Percentiles rank a stretch among this genome's conserved stretches.
These are phyloP conservation scores for Archaeoteleia sp. DNA, from an alignment of 2,888 invertebrate genomes.

Conservation along the genomic window DNA sequence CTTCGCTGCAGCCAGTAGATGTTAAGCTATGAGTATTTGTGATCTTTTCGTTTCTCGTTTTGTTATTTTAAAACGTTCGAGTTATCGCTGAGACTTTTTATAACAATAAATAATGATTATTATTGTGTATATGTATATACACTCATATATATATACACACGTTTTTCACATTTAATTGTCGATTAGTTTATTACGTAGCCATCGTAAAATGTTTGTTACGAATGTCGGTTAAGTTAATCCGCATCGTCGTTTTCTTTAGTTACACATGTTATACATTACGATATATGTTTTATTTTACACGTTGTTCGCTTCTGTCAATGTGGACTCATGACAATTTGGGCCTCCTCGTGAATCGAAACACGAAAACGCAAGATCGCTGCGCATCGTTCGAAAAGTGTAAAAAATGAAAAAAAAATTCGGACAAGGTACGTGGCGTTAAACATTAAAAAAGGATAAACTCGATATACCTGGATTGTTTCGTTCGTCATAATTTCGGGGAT, in stretches of 20 bases:
- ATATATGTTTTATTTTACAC: slow-evolving; percentile 38
- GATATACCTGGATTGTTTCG: slow-evolving; percentile 24
- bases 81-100: slow-evolving; percentile 41
- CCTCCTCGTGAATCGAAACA: slow-evolving; percentile 19
- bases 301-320: slow-evolving; percentile 31
- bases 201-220: slow-evolving; percentile 27
- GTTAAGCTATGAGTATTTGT: slow-evolving; percentile 47
- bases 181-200: slow-evolving; percentile 26
- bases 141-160: slow-evolving; percentile 11
- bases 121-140: slow-evolving; percentile 30
- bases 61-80: slow-evolving; percentile 26
- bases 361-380: slow-evolving; percentile 20
- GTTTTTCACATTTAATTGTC: slow-evolving; percentile 27
- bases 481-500: slow-evolving; percentile 49
- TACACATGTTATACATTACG: slow-evolving; percentile 7
- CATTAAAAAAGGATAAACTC: slow-evolving; percentile 2
- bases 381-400: slow-evolving; percentile 31
- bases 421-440: slow-evolving; percentile 24
- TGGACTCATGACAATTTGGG: slow-evolving; percentile 16
- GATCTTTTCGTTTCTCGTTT: slow-evolving; percentile 51
- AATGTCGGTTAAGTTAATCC: slow-evolving; percentile 23
- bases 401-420: slow-evolving; percentile 26
- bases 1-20: slow-evolving; percentile 16
- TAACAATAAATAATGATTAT: slow-evolving; percentile 34
- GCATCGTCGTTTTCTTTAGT: slow-evolving; percentile 38